These are phyloP conservation scores for Telmatochromis bifrenatus DNA, from an alignment of 2,113 vertebrate species.

Conservation along the genomic window DNA sequence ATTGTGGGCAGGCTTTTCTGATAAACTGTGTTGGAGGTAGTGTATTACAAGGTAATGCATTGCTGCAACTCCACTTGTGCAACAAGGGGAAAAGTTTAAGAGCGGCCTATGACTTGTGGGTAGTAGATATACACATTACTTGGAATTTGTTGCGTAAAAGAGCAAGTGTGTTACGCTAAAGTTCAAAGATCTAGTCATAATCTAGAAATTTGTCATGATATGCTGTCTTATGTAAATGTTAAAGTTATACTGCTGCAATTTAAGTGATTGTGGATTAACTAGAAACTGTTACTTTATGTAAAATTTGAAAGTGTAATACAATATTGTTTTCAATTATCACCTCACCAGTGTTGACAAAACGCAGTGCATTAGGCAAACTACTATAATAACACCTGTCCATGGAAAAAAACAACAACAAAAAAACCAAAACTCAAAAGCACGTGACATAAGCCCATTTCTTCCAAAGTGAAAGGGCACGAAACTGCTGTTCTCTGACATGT, in stretches of 20 bases:
- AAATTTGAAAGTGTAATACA: not conserved
- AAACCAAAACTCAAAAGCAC: not conserved
- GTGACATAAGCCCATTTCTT: not conserved
- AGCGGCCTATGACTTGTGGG: not conserved
- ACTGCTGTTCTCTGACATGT: conserved; percentile 39
- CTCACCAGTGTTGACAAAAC: not conserved
- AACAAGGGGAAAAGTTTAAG: not conserved
- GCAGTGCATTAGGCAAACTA: not conserved
- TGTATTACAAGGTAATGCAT: not conserved
- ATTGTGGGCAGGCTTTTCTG: not conserved
- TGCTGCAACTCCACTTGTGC: not conserved
- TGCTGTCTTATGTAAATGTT: not conserved
- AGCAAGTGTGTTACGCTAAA: not conserved
- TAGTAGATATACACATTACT: not conserved
- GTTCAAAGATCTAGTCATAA: not conserved
- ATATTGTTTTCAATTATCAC: not conserved
- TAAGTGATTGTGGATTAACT: not conserved
- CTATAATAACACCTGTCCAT: conserved; percentile 19
- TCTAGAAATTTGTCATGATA: not conserved
- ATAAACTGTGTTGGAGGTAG: not conserved
- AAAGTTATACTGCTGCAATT: not conserved
- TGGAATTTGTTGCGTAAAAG: not conserved
- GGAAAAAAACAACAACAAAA: not conserved
- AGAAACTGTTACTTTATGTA: not conserved
- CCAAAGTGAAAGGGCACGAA: conserved; percentile 1